phyloP scores from a whole-genome alignment of 2,888 invertebrate genomes.

The Scaptomyza flava region DNA sequence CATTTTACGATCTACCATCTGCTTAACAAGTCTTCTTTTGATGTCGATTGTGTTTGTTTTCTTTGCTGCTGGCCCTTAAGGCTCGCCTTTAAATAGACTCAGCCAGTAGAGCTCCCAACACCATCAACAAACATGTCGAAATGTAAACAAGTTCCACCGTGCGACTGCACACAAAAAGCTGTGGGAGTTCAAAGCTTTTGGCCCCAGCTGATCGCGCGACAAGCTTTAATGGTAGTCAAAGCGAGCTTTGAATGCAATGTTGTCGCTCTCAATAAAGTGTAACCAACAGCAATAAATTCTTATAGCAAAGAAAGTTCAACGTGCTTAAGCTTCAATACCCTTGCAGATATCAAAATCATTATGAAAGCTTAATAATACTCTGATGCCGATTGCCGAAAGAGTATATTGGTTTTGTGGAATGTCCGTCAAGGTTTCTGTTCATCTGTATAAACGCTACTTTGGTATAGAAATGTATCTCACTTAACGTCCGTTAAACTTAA shows the following conservation, averaged over 20 bases:
- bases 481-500: not conserved
- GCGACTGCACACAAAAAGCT: constrained; percentile 39
- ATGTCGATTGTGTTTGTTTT: constrained; percentile 17
- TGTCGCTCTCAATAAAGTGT: constrained; percentile 9
- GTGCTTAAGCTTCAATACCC: not conserved
- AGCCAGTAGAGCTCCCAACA: constrained; percentile 30
- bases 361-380: not conserved
- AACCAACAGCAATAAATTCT: not conserved
- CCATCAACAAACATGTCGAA: not conserved
- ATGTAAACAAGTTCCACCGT: constrained; percentile 32
- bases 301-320: not conserved
- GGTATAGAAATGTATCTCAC: not conserved
- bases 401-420: too few relatives aligned
- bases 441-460: not conserved
- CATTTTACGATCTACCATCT: constrained; percentile 7
- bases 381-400: too few relatives aligned
- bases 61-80: not conserved
- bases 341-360: not conserved
- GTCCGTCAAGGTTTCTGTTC: too few relatives aligned
- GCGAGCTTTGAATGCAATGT: constrained; percentile 34
- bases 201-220: constrained; percentile 37
- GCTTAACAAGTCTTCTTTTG: not conserved
- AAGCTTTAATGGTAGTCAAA: constrained; percentile 37
- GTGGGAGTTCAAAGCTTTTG: constrained; percentile 27
- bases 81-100: constrained; percentile 16